A percentile compares a stretch with the other conserved stretches of the same genome.
Evolutionary conservation across 2,113 vertebrate species (phyloP).

Genomic region (Catharus bicknelli): DNA sequence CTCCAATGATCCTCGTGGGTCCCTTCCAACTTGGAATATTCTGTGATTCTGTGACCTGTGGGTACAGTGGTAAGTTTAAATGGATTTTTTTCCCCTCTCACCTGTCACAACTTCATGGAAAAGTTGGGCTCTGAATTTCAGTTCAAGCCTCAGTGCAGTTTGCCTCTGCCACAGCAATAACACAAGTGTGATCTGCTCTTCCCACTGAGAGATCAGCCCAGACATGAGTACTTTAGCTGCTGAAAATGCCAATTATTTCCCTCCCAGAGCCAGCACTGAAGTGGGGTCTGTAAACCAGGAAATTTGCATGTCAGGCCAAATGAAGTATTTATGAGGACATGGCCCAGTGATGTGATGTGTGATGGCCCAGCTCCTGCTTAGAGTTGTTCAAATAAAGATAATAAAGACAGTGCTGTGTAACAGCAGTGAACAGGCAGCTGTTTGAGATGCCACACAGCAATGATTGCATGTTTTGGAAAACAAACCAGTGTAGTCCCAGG

Average conservation of each 20-base stretch:
- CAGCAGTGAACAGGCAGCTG: neutral
- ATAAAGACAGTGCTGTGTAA: neutral
- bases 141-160: neutral
- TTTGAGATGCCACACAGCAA: neutral
- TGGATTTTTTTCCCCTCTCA: neutral
- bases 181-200: neutral
- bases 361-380: neutral
- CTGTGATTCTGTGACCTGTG: neutral
- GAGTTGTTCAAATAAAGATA: neutral
- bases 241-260: neutral
- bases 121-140: neutral
- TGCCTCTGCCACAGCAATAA: neutral
- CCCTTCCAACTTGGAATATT: neutral
- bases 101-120: neutral
- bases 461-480: neutral
- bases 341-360: neutral
- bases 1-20: accelerated
- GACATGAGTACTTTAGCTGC: neutral
- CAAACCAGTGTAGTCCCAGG: neutral
- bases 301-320: neutral
- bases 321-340: neutral
- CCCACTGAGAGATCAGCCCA: neutral
- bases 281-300: neutral
- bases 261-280: neutral
- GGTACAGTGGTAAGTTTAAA: neutral